These are phyloP conservation scores for Astyanax mexicanus DNA, from an alignment of 2,797 vertebrate genomes.

Conservation along the genomic window DNA sequence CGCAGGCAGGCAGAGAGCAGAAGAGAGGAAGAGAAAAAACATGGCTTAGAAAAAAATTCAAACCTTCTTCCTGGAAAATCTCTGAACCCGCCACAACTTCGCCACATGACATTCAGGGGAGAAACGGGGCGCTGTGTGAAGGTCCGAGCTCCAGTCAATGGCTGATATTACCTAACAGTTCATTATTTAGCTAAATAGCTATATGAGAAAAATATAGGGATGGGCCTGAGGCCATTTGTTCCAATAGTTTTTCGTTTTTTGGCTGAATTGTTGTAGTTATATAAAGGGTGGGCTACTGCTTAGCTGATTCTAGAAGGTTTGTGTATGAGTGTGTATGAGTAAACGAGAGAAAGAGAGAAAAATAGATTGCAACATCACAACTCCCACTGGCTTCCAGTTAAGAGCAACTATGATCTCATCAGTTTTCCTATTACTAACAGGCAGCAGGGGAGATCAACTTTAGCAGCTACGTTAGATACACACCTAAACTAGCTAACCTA, in stretches of 20 bases:
- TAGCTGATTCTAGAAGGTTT: too few relatives aligned
- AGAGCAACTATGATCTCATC: slow-evolving; percentile 73
- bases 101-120: slow-evolving; percentile 79
- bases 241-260: too few relatives aligned
- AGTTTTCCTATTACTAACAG: slow-evolving; percentile 52
- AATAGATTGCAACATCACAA: slow-evolving; percentile 74
- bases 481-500: too few relatives aligned
- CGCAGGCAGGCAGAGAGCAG: slow-evolving; percentile 64
- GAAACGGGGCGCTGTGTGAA: slow-evolving; percentile 68
- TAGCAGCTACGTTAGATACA: too few relatives aligned
- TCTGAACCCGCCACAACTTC: slow-evolving; percentile 83
- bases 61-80: slow-evolving; percentile 84
- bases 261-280: too few relatives aligned
- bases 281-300: neutral
- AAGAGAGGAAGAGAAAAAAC: slow-evolving; percentile 69
- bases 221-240: too few relatives aligned
- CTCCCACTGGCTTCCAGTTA: slow-evolving; percentile 63
- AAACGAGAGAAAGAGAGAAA: too few relatives aligned
- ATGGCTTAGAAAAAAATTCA: slow-evolving; percentile 73
- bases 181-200: slow-evolving; percentile 12
- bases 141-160: slow-evolving; percentile 52
- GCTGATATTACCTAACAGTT: neutral
- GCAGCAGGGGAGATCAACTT: slow-evolving; percentile 50
- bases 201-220: slow-evolving; percentile 8
- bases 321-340: too few relatives aligned